Base-by-base conservation (phyloP, 2,797 vertebrate genomes). In the Lacerta bilineata region DNA sequence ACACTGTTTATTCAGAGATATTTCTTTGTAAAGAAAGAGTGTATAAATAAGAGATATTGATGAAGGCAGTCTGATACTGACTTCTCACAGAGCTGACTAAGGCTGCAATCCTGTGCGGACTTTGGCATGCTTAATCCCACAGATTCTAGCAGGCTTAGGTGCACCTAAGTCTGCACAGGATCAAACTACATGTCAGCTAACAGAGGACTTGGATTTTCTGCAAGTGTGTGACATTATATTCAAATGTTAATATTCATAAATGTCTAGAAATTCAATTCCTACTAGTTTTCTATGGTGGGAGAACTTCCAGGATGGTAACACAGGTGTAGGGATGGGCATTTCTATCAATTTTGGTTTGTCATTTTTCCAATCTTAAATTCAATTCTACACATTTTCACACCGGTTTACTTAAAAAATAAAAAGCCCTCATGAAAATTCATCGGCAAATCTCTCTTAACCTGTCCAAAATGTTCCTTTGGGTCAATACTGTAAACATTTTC, bases 11-110 rank as follows among this genome's bases (percentile, higher is more conserved):
- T 50, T 82, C 88, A 87, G 77, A 43, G 75, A 18, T 50, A 46
- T 88, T 83, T 46, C 9, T 86, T 81, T 84, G n/a, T 77, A 79
- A 76, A 74, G 82, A 89, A 93, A 89, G 36, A 71, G 33, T 80
- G 36, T 41, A 91, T 39, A 41, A 91, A 90, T 72, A 91, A 85
- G 17, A 82, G 18, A 74, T 79, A 87, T 20, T 55, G 80, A 2
- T 77, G 86, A 69, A 90, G 20, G 20, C 75, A 68, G 5, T 41
- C 33, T 82, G 18, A 8, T 59, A 61, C 68, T 87, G 71, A 81
- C 59, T 88, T 55, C 33, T 87, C 43, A 91, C 46, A 87, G 84
- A 87, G 81, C 50, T 88, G 36, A 84, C 59, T 64, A 82, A 2
- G 20, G n/a, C 75, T 79, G 36, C 18, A 75, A 8, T 88, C 2